Percentiles rank a stretch among this genome's conserved stretches.
Conservation (phyloP, 2,797 vertebrate genomes). For the Uromys caudimaculatus region DNA sequence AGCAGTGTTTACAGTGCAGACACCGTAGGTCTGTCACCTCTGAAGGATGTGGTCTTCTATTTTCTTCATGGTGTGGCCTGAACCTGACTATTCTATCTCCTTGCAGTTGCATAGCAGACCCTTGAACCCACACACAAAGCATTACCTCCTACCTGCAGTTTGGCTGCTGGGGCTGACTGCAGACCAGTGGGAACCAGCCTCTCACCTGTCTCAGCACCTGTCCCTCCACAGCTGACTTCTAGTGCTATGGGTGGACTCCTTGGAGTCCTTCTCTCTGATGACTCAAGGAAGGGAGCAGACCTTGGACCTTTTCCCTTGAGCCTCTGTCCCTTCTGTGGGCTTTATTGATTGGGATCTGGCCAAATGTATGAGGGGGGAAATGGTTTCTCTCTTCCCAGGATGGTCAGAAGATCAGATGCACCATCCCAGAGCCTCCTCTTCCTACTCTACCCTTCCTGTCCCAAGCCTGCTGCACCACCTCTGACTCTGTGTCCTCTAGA, state of each 20-base stretch:
- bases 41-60: neutral
- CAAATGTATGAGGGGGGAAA: too few species aligned
- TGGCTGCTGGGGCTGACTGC: neutral
- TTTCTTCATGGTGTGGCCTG: neutral
- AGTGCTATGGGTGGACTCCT: neutral
- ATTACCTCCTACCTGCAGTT: too few species aligned
- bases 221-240: neutral
- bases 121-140: too few species aligned
- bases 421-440: neutral
- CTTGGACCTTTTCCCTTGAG: neutral
- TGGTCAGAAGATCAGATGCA: too few species aligned
- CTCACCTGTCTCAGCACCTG: neutral
- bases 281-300: neutral
- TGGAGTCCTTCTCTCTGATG: neutral
- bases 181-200: neutral
- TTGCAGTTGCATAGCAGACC: neutral
- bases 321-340: accelerated
- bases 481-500: neutral
- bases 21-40: too few species aligned
- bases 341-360: neutral
- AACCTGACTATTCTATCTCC: neutral
- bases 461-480: neutral
- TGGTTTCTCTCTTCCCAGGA: neutral
- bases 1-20: neutral
- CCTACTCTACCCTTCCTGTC: neutral